Conservation (phyloP, 1,140 invertebrate species). For the Ctenoplectra terminalis region DNA sequence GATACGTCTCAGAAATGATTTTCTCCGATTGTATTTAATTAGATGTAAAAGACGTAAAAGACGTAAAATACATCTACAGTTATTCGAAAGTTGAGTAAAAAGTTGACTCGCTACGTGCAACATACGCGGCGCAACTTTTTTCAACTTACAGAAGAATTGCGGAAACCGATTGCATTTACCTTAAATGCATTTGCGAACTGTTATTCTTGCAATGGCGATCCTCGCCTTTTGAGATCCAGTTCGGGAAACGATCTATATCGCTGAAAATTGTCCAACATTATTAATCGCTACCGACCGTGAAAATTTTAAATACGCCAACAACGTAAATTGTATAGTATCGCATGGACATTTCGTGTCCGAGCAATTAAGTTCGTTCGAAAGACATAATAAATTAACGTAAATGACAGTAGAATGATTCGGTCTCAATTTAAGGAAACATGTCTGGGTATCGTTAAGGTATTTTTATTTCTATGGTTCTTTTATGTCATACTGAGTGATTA, state of each 20-base stretch:
- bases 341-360: not conserved
- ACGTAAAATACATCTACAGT: not conserved
- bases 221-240: not conserved
- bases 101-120: slow-evolving; percentile 40
- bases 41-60: not conserved
- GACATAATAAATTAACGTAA: not conserved
- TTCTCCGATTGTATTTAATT: not conserved
- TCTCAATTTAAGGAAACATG: not conserved
- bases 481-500: not conserved
- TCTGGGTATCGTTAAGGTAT: not conserved
- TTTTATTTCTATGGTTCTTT: not conserved
- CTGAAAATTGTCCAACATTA: not conserved
- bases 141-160: slow-evolving; percentile 17
- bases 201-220: too few relatives aligned
- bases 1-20: not conserved
- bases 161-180: slow-evolving; percentile 21
- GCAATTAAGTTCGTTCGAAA: not conserved
- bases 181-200: slow-evolving; percentile 10
- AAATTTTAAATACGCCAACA: not conserved
- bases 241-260: not conserved
- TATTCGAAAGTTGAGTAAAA: slow-evolving; percentile 49
- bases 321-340: not conserved
- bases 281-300: too few relatives aligned
- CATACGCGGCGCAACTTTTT: slow-evolving; percentile 43
- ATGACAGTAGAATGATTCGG: not conserved